Percentiles rank a stretch among this genome's conserved stretches.
These are phyloP conservation scores for Zaprionus africanus DNA, from an alignment of 1,140 invertebrate species.

Conservation along the genomic window DNA sequence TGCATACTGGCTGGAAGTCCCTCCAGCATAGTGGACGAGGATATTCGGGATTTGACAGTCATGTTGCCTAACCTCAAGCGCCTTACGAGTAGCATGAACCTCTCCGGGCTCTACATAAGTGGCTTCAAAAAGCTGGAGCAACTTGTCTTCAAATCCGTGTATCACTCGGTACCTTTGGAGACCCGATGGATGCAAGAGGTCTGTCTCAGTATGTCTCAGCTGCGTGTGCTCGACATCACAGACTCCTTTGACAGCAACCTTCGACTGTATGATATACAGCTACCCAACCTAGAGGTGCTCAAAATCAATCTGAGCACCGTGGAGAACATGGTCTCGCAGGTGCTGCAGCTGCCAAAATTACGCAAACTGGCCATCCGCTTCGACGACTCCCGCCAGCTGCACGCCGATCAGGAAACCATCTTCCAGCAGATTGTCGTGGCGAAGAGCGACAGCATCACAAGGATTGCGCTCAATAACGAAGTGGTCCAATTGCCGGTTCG, in stretches of 20 bases:
- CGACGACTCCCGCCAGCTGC: constrained; percentile 63
- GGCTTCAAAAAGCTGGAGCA: constrained; percentile 63
- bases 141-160: constrained; percentile 62
- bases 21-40: constrained; percentile 55
- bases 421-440: constrained; percentile 72
- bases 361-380: constrained; percentile 60
- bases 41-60: constrained; percentile 56
- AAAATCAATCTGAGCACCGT: constrained; percentile 68
- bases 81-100: constrained; percentile 68
- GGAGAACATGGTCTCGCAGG: constrained; percentile 55
- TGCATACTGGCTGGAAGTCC: constrained; percentile 61
- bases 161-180: constrained; percentile 64
- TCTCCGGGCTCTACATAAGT: constrained; percentile 56
- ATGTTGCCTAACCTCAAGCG: constrained; percentile 67
- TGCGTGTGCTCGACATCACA: constrained; percentile 65
- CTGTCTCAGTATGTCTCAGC: constrained; percentile 51
- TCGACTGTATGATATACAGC: constrained; percentile 55
- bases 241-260: constrained; percentile 68
- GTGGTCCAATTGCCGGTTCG: constrained; percentile 65
- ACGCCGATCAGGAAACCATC: constrained; percentile 68
- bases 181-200: constrained; percentile 67
- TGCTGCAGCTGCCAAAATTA: constrained; percentile 65
- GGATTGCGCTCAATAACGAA: constrained; percentile 71
- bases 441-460: constrained; percentile 63
- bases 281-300: constrained; percentile 67